Evolutionary conservation across 92 coral and sea anemone genomes (phyloP), one percentile per base, ranked within the genome.

Genomic region (Palythoa grandis): DNA sequence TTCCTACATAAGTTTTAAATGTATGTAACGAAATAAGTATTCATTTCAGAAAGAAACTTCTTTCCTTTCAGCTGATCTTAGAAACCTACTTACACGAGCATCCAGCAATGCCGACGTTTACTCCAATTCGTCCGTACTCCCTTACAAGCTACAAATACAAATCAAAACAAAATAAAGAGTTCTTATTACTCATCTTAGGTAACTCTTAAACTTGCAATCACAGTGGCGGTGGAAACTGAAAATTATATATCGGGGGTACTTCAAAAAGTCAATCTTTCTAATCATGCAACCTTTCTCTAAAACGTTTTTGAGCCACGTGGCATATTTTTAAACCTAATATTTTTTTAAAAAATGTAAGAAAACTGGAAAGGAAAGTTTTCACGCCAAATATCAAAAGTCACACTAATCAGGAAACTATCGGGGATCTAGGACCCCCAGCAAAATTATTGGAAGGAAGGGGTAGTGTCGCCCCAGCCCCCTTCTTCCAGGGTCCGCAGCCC

Each of bases 1-100:
- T 58, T 58, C 22, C n/a, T 16, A 13, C 65, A 15, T 2, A 58
- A 16, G 7, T 58, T 58, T 58, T 15, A 58, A 58, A 20, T 58
- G 19, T 58, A 58, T 58, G 1, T 58, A 14, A 58, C 13, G 3
- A 58, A 15, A 13, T 15, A 58, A 58, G 4, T 13, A 58, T 12
- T 15, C n/a, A 56, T 56, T 56, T 56, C 61, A 56, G 15, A 56
- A 56, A 56, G 16, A 56, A 56, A 56, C 7, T 56, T 12, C 10
- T 58, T 58, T 58, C n/a, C 65, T 58, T 15, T 58, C 13, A 58
- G 16, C 22, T 11, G 16, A 25, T 52, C 37, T 39, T 37, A 19
- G 43, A 25, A 15, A 9, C 57, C 65, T 53, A 90, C 97, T 92
- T 82, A 95, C 98, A 88, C 25, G 98, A 87, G 57, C 97, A 95